A percentile compares a stretch with the other conserved stretches of the same genome.
Conservation (phyloP, 2,888 invertebrate genomes). For the Gasteruption jaculator region DNA sequence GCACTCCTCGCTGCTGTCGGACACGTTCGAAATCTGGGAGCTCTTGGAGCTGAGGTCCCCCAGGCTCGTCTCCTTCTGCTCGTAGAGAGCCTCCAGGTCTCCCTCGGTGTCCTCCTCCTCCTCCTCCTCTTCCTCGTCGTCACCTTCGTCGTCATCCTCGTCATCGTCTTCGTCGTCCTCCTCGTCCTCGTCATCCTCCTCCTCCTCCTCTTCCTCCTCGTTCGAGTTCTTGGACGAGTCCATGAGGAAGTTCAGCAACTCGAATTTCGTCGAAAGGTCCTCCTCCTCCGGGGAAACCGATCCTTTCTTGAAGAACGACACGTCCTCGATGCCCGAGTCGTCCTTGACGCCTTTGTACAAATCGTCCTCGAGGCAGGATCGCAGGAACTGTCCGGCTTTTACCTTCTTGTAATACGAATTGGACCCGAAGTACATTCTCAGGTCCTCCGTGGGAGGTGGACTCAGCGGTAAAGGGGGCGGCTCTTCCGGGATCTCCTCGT, state of each 20-base stretch:
- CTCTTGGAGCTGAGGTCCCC: slow-evolving; percentile 64
- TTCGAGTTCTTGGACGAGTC: too few species aligned
- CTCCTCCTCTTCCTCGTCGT: slow-evolving; percentile 45
- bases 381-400: slow-evolving; percentile 33
- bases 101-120: slow-evolving; percentile 60
- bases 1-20: slow-evolving; percentile 82
- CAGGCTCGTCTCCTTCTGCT: slow-evolving; percentile 51
- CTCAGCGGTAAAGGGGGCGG: slow-evolving; percentile 68
- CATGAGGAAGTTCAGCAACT: slow-evolving; percentile 83
- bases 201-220: slow-evolving; percentile 37
- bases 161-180: slow-evolving; percentile 23
- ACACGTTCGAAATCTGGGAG: slow-evolving; percentile 75
- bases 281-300: slow-evolving; percentile 58
- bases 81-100: slow-evolving; percentile 52
- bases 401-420: slow-evolving; percentile 38
- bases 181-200: slow-evolving; percentile 52
- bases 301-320: slow-evolving; percentile 50
- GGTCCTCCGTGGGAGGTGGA: slow-evolving; percentile 69
- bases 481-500: slow-evolving; percentile 52
- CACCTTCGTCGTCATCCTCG: slow-evolving; percentile 31
- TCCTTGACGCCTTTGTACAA: slow-evolving; percentile 50
- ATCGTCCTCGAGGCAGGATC: slow-evolving; percentile 35
- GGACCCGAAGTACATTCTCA: slow-evolving; percentile 58
- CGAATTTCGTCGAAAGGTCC: slow-evolving; percentile 68
- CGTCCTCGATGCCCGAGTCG: slow-evolving; percentile 53